Conservation (phyloP, 2,888 invertebrate species). For the Chouioia cunea region DNA sequence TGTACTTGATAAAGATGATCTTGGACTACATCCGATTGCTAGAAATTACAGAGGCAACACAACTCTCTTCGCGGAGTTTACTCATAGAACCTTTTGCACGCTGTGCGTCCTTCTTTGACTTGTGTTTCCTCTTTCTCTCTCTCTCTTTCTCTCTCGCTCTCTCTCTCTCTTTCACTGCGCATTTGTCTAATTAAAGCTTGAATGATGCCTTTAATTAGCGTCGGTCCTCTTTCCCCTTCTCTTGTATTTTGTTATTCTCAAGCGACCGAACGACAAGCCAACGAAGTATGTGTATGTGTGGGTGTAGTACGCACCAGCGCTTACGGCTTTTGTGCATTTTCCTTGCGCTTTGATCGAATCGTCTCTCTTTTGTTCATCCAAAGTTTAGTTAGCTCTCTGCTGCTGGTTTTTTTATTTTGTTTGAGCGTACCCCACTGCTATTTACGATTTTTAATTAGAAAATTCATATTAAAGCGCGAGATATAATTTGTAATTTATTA, state of each 20-base stretch:
- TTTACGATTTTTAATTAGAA: too few species aligned
- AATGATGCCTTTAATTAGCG: constrained; percentile 38
- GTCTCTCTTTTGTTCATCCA: too few species aligned
- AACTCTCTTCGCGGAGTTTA: constrained; percentile 43
- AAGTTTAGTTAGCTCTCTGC: too few species aligned
- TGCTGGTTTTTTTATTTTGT: too few species aligned
- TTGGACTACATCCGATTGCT: constrained; percentile 59
- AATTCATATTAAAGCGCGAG: too few species aligned
- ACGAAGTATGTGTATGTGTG: too few species aligned
- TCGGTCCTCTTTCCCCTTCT: too few species aligned
- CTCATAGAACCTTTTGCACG: constrained; percentile 45
- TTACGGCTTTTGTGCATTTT: too few species aligned
- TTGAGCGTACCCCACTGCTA: too few species aligned
- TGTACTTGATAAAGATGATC: constrained; percentile 49
- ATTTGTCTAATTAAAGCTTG: constrained; percentile 43
- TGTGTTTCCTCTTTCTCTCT: constrained; percentile 4
- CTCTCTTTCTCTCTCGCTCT: constrained; percentile 35
- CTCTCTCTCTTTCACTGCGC: constrained; percentile 37
- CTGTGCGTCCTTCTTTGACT: constrained; percentile 35
- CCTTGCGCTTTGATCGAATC: too few species aligned
- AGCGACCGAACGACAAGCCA: neutral
- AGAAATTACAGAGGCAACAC: constrained; percentile 53
- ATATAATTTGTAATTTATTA: too few species aligned
- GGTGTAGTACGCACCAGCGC: too few species aligned
- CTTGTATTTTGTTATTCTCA: constrained; percentile 21